These are phyloP conservation scores for Lagodon rhomboides DNA, from an alignment of 2,797 vertebrate genomes.

Conservation along the genomic window DNA sequence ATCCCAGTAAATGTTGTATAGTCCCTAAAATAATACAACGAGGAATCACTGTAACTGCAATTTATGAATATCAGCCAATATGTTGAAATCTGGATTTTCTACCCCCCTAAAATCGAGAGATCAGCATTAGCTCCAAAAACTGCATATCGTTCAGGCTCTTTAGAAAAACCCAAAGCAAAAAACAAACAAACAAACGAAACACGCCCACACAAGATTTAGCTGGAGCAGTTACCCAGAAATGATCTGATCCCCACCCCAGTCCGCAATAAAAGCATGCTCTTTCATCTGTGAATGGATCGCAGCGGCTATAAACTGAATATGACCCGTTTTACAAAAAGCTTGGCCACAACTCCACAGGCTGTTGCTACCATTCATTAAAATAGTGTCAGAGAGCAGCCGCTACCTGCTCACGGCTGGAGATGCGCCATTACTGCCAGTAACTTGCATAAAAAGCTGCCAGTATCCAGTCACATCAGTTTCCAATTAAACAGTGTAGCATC, in stretches of 20 bases:
- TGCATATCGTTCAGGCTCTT: no score
- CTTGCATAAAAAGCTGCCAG: background rate
- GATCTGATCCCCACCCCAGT: background rate
- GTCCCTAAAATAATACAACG: no score
- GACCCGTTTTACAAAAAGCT: slow-evolving; percentile 4
- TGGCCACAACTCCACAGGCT: slow-evolving; percentile 4
- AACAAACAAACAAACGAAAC: no score
- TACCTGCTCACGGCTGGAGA: slow-evolving; percentile 11
- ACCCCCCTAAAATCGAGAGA: no score
- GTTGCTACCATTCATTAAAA: slow-evolving; percentile 12
- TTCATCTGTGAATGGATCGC: slow-evolving; percentile 1
- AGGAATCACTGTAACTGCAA: no score
- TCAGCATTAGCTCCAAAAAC: no score
- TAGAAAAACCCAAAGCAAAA: no score
- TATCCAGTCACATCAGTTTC: slow-evolving; percentile 8
- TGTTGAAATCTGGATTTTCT: no score
- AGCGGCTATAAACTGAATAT: slow-evolving; percentile 14
- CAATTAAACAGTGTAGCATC: background rate
- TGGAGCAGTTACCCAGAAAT: background rate
- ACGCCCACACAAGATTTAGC: background rate
- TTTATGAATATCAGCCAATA: no score
- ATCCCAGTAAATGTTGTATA: background rate
- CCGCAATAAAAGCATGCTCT: slow-evolving; percentile 17
- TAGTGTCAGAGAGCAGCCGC: slow-evolving; percentile 9
- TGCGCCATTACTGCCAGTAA: slow-evolving; percentile 9